Conservation (phyloP, 2,113 vertebrate species). For the Tretioscincus oriximinensis region DNA sequence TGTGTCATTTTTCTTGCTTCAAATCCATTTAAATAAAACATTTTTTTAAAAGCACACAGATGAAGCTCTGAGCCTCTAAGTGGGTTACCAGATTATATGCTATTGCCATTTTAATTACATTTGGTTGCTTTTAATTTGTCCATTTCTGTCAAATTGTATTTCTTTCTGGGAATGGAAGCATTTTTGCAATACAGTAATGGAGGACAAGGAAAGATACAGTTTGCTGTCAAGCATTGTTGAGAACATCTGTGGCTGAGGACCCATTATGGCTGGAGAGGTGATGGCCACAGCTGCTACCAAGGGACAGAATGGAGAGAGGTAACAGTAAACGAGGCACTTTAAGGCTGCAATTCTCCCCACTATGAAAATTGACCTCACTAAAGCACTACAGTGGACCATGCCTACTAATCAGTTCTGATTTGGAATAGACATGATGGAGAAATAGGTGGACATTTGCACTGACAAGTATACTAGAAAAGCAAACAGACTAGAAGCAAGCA, state of each 20-base stretch:
- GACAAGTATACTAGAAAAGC: too few species aligned
- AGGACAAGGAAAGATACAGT: background rate
- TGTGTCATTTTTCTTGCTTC: constrained; percentile 57
- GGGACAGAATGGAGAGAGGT: too few species aligned
- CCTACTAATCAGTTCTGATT: too few species aligned
- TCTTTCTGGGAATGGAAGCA: constrained; percentile 22
- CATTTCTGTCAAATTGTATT: constrained; percentile 56
- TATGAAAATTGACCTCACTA: too few species aligned
- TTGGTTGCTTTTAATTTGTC: constrained; percentile 55
- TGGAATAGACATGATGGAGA: too few species aligned
- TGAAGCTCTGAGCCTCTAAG: constrained; percentile 61
- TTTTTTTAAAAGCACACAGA: constrained; percentile 43
- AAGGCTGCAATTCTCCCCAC: too few species aligned
- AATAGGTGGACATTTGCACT: too few species aligned
- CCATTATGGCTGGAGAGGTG: too few species aligned
- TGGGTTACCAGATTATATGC: constrained; percentile 70
- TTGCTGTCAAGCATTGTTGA: constrained; percentile 1
- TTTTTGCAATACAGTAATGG: constrained; percentile 31
- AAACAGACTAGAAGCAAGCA: too few species aligned
- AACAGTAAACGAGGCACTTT: too few species aligned
- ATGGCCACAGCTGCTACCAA: background rate
- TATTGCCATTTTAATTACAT: constrained; percentile 67
- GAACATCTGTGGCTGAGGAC: background rate
- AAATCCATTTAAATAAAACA: constrained; percentile 66
- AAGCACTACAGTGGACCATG: too few species aligned